Evolutionary conservation across 2,797 vertebrate species (phyloP), one percentile per base, ranked within the genome.

Genomic region (Melanotaenia maccullochi): DNA sequence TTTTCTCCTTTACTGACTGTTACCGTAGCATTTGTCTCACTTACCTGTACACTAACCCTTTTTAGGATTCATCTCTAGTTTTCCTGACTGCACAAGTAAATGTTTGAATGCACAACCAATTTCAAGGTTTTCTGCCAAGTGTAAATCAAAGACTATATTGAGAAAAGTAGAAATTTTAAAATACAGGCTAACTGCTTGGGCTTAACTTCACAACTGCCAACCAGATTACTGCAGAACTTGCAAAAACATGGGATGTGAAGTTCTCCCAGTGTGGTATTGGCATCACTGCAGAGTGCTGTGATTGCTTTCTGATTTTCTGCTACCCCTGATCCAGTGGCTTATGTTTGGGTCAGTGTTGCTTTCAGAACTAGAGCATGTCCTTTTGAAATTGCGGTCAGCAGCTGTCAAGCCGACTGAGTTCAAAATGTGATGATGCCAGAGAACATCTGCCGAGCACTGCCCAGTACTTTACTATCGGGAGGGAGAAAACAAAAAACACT

Each of bases 351-450:
- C 85, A 78, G 87, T 82, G 84, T 88, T 47, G 63, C 65, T 65
- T 77, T 68, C 86, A 75, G 84, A 89, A 89, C 85, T 91, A 67
- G 86, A 92, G 73, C 89, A 75, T 87, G 90, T 90, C 90, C 89
- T 87, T 91, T 93, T 84, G 67, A 79, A 90, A 94, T 92, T 87
- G 89, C 86, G 85, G 89, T 92, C 93, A 93, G 90, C 93, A 93
- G 91, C 93, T 95, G 93, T 89, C 82, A 79, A 75, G 83, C 82
- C 36, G 12, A 62, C 73, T 66, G 84, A 81, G 88, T 83, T 90
- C 78, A 88, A 69, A 75, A 84, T 74, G 73, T 61, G 77, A 89
- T 74, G 84, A 85, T 84, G 89, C 83, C 60, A 24, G 74, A 58
- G 52, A 89, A 93, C 93, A 94, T 94, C 93, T 94, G 92, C 81